Base-by-base conservation (phyloP, 2,797 vertebrate species). In the Sus cebifrons region DNA sequence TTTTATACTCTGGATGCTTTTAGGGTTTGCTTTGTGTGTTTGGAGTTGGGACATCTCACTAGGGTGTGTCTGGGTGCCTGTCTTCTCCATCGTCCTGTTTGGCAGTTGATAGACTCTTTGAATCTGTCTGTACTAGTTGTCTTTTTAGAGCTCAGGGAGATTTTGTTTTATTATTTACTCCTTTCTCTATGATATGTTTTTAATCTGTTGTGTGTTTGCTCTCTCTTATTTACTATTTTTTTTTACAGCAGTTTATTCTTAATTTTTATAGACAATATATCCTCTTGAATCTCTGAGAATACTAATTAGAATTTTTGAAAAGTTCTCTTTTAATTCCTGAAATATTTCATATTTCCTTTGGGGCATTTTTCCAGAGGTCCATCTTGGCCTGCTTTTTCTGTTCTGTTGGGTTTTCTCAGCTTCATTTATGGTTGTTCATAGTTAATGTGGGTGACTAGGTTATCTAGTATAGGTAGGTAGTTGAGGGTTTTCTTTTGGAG, bases 311-410 rank as follows among this genome's bases (percentile, higher is more conserved):
- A 60, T 78, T 89, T 84, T 81, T 86, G 52, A 4, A 68, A 82
- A 77, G 36, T 93, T 96, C 32, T 83, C 52, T 77, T 86, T 56
- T 87, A 36, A 90, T 89, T 97, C 86, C 62, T 85, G 54, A 95
- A 68, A 75, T 95, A 86, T 25, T 14, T 97, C 5, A 1, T 77
- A 9, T 89, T 93, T 86, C 78, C 16, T 93, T 86, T 95, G 60
- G 64, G 71, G 27, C 84, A 79, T 87, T 97, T 73, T 87, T 67
- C 54, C 11, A 81, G 11, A 4, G 6, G 13, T 71, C 27, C n/a
- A 25, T 70, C n/a, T 73, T 91, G 73, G 52, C 68, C 70, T 71
- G 6, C 60, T 36, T 92, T 70, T 90, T n/a, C 77, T 75, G 16
- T 79, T 68, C 52, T 68, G 5, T 89, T 68, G 25, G 62, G 44